Percentiles rank a stretch among this genome's conserved stretches.
phyloP scores from a whole-genome alignment of 2,888 invertebrate species.

The Margaritifera margaritifera region DNA sequence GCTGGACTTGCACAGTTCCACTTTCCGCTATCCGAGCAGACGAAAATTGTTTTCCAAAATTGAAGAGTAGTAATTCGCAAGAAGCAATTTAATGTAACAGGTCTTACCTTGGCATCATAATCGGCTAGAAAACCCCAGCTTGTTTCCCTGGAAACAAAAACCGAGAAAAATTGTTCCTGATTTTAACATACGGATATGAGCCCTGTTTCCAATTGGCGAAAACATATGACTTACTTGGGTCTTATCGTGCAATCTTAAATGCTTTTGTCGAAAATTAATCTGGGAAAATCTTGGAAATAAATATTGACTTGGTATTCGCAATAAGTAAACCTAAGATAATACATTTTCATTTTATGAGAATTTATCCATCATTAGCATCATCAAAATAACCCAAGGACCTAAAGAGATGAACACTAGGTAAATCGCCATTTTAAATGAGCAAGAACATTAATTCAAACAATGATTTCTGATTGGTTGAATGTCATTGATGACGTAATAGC shows the following conservation, averaged over 20 bases:
- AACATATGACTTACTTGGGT: background rate
- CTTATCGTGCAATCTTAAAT: no score
- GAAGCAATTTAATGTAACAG: background rate
- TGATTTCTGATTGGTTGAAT: no score
- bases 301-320: background rate
- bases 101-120: constrained; percentile 64
- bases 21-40: no score
- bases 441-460: no score
- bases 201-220: background rate
- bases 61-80: background rate
- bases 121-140: constrained; percentile 68
- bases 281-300: background rate
- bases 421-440: no score
- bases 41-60: no score
- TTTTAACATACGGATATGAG: background rate
- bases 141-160: constrained; percentile 53
- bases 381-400: no score
- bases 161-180: background rate
- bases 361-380: no score
- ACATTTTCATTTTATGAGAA: no score
- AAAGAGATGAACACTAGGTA: no score
- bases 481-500: no score
- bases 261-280: background rate
- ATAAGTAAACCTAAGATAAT: background rate
- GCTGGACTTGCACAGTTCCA: no score